Percentiles rank a stretch among this genome's conserved stretches.
Conservation (phyloP, 2,113 vertebrate genomes). For the Ardeotis arabs region DNA sequence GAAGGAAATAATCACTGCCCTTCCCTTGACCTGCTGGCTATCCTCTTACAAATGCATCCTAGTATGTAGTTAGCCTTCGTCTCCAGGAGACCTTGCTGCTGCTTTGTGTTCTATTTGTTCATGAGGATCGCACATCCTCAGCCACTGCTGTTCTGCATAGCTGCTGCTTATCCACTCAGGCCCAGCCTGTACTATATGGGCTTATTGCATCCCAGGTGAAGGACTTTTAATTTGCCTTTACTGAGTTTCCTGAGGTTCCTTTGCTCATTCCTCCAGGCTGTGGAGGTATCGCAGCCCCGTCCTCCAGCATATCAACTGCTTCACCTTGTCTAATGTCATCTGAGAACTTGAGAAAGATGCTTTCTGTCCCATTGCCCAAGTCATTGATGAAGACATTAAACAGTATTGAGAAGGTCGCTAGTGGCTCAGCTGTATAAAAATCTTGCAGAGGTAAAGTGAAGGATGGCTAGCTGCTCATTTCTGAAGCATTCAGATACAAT, state of each 20-base stretch:
- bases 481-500: neutral
- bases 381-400: conserved; percentile 23
- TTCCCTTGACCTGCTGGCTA: neutral
- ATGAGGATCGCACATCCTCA: fast-evolving
- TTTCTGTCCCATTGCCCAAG: neutral
- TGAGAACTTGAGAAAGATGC: neutral
- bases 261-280: neutral
- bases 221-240: neutral
- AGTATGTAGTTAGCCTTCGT: neutral
- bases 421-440: neutral
- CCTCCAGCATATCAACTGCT: neutral
- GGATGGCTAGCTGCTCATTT: conserved; percentile 5
- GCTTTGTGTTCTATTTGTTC: neutral
- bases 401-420: neutral
- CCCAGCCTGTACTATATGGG: neutral
- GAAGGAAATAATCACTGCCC: neutral
- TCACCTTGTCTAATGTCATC: neutral
- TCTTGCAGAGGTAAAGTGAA: neutral
- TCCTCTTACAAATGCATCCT: neutral
- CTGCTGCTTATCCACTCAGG: neutral
- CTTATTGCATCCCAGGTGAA: neutral
- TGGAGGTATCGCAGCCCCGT: fast-evolving
- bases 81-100: neutral
- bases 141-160: neutral
- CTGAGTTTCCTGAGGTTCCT: neutral